Base-by-base conservation (phyloP, 2,797 vertebrate species). In the Myripristis jacobus region DNA sequence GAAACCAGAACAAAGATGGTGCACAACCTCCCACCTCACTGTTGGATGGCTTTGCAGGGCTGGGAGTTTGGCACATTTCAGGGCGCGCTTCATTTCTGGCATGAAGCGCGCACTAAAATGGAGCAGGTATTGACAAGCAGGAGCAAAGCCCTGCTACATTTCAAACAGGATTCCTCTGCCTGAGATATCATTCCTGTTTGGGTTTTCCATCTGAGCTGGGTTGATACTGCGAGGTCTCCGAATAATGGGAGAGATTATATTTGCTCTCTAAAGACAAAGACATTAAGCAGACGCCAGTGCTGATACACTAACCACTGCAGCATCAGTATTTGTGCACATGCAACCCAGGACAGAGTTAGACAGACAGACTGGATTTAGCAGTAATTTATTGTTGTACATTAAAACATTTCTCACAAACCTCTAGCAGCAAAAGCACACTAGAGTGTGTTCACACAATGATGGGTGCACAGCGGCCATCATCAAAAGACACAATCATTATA, bases 301-400 rank as follows among this genome's bases (percentile, higher is more conserved):
- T 29, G 11, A 29, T 54, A 36, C 13, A n/a, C n/a, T 11, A 11
- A n/a, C 44, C 59, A 46, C 27, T 66, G 11, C 10, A 29, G 16
- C 8, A 16, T 66, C 10, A 41, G 44, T 58, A 36, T 50, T 56
- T 9, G 62, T 53, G 6, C 27, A 19, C 19, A 47, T 44, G 3
- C 5, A 27, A 62, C 66, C 8, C 12, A 53, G 10, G 50, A 79
- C 38, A 80, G 24, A 82, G 13, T 4, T 15, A 43, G 70, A 65
- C 27, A 87, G 15, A 66, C 31, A 0, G 13, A 36, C 16, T 56
- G 79, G 69, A 75, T 91, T 91, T 69, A 44, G 57, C 80, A 83
- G 85, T 89, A 58, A 89, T 94, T 95, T 94, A 94, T 95, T 91
- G 66, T 85, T 25, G 62, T 57, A 94, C 91, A 92, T 86, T 86